A percentile compares a stretch with the other conserved stretches of the same genome.
These are phyloP conservation scores for Sternotherus odoratus DNA, from an alignment of 2,797 vertebrate genomes.

Conservation along the genomic window DNA sequence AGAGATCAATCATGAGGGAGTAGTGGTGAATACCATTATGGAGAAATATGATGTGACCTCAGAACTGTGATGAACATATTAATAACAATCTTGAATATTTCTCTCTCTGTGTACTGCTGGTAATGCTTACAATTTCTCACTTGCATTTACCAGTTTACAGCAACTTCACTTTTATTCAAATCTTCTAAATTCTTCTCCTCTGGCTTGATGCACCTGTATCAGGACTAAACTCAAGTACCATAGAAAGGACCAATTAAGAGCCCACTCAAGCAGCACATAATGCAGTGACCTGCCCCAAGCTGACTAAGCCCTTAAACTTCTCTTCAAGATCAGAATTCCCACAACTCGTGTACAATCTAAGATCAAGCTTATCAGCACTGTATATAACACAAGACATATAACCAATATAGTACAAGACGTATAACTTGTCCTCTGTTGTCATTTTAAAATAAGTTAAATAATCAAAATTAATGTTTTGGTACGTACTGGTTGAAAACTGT, in stretches of 20 bases:
- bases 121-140: not conserved
- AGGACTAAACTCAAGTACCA: not conserved
- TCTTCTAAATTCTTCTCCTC: not conserved
- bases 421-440: not conserved
- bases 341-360: not conserved
- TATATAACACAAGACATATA: not conserved
- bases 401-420: not conserved
- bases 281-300: not conserved
- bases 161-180: not conserved
- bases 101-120: not conserved
- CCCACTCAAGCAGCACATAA: not conserved
- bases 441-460: not conserved
- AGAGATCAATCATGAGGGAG: not conserved
- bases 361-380: not conserved
- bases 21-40: not conserved
- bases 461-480: not conserved
- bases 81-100: not conserved
- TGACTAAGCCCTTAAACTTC: not conserved
- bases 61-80: not conserved
- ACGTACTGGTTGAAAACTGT: constrained; percentile 46
- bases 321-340: not conserved
- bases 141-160: not conserved
- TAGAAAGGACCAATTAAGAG: not conserved
- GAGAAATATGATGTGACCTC: not conserved
- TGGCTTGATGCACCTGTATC: not conserved